Evolutionary conservation across 2,797 vertebrate genomes (phyloP).

Genomic region (Poecilia velifera): DNA sequence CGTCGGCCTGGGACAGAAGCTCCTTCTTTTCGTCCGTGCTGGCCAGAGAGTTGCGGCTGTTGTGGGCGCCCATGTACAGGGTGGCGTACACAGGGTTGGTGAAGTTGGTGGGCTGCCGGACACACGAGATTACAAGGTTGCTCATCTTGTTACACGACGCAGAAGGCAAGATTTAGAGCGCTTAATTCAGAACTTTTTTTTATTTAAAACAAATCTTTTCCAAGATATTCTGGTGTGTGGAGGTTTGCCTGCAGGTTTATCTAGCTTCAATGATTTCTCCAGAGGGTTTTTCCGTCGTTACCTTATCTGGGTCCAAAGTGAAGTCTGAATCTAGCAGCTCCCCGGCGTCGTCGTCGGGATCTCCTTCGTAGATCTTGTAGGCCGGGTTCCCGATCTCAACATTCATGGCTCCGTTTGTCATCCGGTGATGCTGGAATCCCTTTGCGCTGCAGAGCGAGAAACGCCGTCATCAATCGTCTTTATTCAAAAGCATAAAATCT

Average conservation of each 20-base stretch:
- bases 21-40: constrained; percentile 98
- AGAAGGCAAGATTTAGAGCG: not conserved
- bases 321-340: constrained; percentile 93
- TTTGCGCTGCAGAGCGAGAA: constrained; percentile 83
- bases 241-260: not conserved
- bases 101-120: constrained; percentile 94
- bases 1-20: constrained; percentile 91
- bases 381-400: constrained; percentile 95
- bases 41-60: constrained; percentile 95
- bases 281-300: constrained; percentile 51
- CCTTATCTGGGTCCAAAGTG: constrained; percentile 93
- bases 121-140: constrained; percentile 41
- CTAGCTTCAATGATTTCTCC: not conserved
- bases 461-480: not conserved
- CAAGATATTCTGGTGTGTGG: not conserved
- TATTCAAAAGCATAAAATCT: not conserved
- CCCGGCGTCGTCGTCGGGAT: constrained; percentile 90
- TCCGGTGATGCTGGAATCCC: constrained; percentile 95
- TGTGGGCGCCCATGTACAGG: constrained; percentile 96
- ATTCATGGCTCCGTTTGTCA: constrained; percentile 95
- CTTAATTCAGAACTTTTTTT: not conserved
- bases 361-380: constrained; percentile 95
- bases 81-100: constrained; percentile 98
- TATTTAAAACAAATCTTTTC: not conserved
- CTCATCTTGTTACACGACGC: not conserved